Percentiles rank a stretch among this genome's conserved stretches.
phyloP scores from a whole-genome alignment of 2,113 vertebrate species.

The Pelecanus crispus region DNA sequence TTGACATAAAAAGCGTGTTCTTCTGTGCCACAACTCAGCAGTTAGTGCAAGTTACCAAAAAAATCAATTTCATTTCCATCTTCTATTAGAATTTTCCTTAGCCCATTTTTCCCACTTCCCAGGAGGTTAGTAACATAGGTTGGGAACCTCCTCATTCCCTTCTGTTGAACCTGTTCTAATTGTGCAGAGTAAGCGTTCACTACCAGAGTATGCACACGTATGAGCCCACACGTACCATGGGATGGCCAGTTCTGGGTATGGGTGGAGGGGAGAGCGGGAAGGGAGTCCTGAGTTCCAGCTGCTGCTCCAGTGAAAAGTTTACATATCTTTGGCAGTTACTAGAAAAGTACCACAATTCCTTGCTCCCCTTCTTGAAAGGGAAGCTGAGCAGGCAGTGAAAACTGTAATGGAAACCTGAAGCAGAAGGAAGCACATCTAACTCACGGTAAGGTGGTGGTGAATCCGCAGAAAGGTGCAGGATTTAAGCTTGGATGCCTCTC shows the following conservation, averaged over 20 bases:
- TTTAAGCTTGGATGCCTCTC: not conserved
- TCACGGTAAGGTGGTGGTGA: not conserved
- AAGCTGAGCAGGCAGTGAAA: not conserved
- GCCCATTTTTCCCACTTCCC: not conserved
- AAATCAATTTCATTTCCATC: not conserved
- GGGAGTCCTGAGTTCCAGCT: not conserved
- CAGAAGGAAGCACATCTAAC: not conserved
- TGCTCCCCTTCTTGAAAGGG: not conserved
- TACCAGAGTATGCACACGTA: not conserved
- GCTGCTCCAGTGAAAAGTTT: not conserved
- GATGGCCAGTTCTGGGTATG: not conserved
- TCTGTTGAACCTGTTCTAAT: not conserved
- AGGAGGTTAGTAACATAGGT: not conserved
- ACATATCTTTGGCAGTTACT: not conserved
- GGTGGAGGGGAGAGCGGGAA: not conserved
- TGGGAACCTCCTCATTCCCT: not conserved
- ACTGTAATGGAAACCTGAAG: not conserved
- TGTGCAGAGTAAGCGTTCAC: not conserved
- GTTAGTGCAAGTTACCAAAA: not conserved
- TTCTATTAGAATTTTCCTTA: not conserved
- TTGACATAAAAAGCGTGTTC: not conserved
- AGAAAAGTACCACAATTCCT: not conserved
- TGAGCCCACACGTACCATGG: fast-evolving
- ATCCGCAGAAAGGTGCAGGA: not conserved
- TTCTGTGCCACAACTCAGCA: not conserved